Conservation (phyloP, 2,113 vertebrate genomes). For the Lucifuga dentata region DNA sequence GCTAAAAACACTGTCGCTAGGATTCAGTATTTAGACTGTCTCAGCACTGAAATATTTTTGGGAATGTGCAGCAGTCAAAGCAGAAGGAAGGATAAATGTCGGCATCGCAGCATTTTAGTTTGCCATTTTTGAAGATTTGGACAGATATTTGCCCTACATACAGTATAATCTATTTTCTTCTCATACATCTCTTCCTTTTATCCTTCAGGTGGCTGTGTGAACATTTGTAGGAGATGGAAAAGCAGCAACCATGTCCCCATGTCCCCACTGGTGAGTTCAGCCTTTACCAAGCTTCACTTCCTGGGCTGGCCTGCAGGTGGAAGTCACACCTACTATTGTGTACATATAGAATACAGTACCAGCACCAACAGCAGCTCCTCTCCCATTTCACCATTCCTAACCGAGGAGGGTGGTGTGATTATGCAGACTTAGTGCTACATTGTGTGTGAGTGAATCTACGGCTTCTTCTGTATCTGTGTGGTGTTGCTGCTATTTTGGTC, state of each 20-base stretch:
- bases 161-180: background rate
- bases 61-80: slow-evolving; percentile 2
- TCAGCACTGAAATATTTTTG: slow-evolving; percentile 7
- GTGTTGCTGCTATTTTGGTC: slow-evolving; percentile 53
- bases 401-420: slow-evolving; percentile 35
- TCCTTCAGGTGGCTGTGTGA: slow-evolving; percentile 31
- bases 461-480: slow-evolving; percentile 41
- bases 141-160: background rate
- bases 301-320: slow-evolving; percentile 74
- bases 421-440: slow-evolving; percentile 14
- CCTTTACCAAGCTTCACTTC: slow-evolving; percentile 55
- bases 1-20: slow-evolving; percentile 45
- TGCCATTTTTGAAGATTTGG: background rate
- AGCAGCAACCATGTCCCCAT: background rate
- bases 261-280: slow-evolving; percentile 53
- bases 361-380: slow-evolving; percentile 18
- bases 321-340: slow-evolving; percentile 62
- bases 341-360: slow-evolving; percentile 12
- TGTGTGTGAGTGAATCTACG: slow-evolving; percentile 1
- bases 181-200: background rate
- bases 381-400: slow-evolving; percentile 21
- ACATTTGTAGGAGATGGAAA: slow-evolving; percentile 20
- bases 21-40: slow-evolving; percentile 37
- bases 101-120: background rate
- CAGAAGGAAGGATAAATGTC: background rate